phyloP scores from a whole-genome alignment of 2,888 invertebrate genomes.

The Sipha maydis region DNA sequence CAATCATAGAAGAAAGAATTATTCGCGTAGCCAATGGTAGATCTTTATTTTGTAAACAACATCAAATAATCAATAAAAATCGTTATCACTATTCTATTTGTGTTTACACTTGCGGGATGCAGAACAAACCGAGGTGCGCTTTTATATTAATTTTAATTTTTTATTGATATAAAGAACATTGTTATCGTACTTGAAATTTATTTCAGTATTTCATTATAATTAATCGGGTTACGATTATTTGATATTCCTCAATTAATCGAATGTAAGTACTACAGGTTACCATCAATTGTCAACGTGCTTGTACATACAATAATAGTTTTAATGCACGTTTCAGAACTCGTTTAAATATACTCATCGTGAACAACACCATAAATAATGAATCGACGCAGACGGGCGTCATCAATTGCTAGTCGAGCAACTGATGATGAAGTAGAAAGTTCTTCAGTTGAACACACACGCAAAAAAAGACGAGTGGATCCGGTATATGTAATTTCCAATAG shows the following conservation, averaged over 20 bases:
- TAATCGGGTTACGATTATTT: not conserved
- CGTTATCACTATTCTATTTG: conserved; percentile 41
- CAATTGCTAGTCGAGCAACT: conserved; percentile 80
- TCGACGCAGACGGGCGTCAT: conserved; percentile 84
- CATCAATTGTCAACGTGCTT: not conserved
- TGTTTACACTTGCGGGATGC: conserved; percentile 39
- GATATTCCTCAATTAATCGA: not conserved
- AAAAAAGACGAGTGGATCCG: conserved; percentile 80
- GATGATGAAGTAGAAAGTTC: conserved; percentile 81
- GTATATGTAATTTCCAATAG: conserved; percentile 68
- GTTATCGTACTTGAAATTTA: not conserved
- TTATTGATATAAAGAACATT: not conserved
- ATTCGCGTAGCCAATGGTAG: conserved; percentile 14
- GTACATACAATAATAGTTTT: not conserved
- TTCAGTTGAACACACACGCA: conserved; percentile 69
- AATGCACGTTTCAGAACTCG: not conserved
- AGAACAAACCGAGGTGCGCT: not conserved
- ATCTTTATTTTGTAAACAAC: conserved; percentile 48
- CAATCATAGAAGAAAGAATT: conserved; percentile 19
- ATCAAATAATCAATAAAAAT: conserved; percentile 54
- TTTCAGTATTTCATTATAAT: not conserved
- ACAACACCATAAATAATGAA: conserved; percentile 71
- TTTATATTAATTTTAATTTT: not conserved
- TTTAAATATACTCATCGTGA: not conserved
- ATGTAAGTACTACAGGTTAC: not conserved